These are phyloP conservation scores for Trematocara nigrifrons DNA, from an alignment of 2,113 vertebrate species.

Conservation along the genomic window DNA sequence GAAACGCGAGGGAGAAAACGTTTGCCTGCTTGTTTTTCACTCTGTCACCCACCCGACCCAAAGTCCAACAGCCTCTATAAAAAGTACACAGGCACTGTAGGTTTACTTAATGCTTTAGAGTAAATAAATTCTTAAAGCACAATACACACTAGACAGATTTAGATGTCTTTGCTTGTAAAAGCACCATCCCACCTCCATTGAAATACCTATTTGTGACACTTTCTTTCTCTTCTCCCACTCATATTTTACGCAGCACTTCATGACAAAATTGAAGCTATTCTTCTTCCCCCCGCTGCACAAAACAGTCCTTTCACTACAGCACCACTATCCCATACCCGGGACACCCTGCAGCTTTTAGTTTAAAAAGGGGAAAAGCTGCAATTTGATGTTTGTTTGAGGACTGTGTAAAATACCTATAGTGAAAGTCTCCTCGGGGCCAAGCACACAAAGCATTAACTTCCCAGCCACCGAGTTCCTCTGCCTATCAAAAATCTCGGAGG, in stretches of 20 bases:
- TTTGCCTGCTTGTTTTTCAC: conserved; percentile 16
- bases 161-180: conserved; percentile 2
- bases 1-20: background rate
- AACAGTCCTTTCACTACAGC: conserved; percentile 16
- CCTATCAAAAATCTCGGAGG: conserved; percentile 69
- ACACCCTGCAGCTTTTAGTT: conserved; percentile 34
- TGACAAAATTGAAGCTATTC: conserved; percentile 30
- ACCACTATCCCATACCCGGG: conserved; percentile 10
- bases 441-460: conserved; percentile 67
- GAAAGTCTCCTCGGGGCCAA: conserved; percentile 54
- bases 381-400: conserved; percentile 52
- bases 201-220: conserved; percentile 2
- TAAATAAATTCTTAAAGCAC: conserved; percentile 3
- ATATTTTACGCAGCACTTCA: conserved; percentile 21
- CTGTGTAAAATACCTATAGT: conserved; percentile 49
- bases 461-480: conserved; percentile 58
- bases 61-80: background rate
- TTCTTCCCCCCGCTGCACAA: conserved; percentile 2
- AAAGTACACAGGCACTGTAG: background rate
- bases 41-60: conserved; percentile 2
- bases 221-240: background rate
- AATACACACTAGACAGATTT: background rate
- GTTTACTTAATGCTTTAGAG: background rate
- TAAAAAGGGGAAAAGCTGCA: conserved; percentile 26
- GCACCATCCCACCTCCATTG: background rate